These are phyloP conservation scores for Lepus europaeus DNA, from an alignment of 2,113 vertebrate genomes.

Conservation along the genomic window DNA sequence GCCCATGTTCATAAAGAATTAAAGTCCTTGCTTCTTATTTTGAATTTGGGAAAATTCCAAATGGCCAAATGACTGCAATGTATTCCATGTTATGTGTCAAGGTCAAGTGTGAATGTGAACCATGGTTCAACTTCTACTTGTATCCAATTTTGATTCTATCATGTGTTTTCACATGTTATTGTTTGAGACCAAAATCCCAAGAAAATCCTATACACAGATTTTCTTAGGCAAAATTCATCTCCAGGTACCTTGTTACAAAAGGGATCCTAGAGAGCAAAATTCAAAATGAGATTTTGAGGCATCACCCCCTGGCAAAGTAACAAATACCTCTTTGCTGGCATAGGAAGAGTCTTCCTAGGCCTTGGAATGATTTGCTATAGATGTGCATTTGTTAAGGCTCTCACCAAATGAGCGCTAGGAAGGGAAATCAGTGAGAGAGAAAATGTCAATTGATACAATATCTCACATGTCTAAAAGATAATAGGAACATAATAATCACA, in stretches of 20 bases:
- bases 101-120: background rate
- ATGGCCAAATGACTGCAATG: background rate
- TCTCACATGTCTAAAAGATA: background rate
- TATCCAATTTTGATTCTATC: background rate
- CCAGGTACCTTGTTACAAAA: background rate
- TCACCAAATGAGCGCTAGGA: background rate
- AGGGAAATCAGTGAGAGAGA: background rate
- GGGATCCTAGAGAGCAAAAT: background rate
- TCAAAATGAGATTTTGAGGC: background rate
- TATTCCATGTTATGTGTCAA: too few species aligned
- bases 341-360: rapidly evolving
- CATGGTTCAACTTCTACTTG: background rate
- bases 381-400: background rate
- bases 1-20: background rate
- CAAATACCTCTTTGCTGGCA: background rate
- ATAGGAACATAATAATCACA: background rate
- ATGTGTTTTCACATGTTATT: background rate
- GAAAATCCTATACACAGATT: background rate
- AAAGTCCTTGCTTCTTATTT: background rate
- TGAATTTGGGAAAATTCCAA: background rate
- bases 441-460: background rate
- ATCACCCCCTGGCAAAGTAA: background rate
- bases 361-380: background rate
- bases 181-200: background rate
- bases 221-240: background rate